These are phyloP conservation scores for Chanos chanos DNA, from an alignment of 2,797 vertebrate species.

Conservation along the genomic window DNA sequence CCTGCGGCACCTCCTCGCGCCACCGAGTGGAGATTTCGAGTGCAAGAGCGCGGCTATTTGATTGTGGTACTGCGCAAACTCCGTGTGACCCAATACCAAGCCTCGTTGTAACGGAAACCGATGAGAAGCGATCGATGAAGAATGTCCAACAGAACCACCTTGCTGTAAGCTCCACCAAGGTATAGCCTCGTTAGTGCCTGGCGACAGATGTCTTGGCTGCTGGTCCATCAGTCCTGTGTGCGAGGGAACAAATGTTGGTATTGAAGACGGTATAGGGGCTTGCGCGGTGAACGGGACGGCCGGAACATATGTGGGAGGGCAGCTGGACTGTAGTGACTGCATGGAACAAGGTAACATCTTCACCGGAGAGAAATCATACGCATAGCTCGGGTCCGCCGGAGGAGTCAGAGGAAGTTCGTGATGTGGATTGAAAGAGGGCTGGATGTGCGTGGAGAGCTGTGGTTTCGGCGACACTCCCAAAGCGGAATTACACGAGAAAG, in stretches of 20 bases:
- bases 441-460: slow-evolving; percentile 78
- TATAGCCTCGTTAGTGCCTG: slow-evolving; percentile 84
- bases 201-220: slow-evolving; percentile 87
- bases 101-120: slow-evolving; percentile 81
- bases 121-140: slow-evolving; percentile 62
- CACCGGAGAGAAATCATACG: slow-evolving; percentile 91
- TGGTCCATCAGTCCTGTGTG: slow-evolving; percentile 84
- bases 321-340: slow-evolving; percentile 82
- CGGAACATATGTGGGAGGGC: slow-evolving; percentile 85
- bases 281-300: slow-evolving; percentile 82
- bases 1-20: slow-evolving; percentile 88
- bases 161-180: slow-evolving; percentile 87
- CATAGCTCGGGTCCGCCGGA: slow-evolving; percentile 88
- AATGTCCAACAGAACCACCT: slow-evolving; percentile 64
- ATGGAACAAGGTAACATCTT: slow-evolving; percentile 90
- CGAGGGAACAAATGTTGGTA: slow-evolving; percentile 80
- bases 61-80: slow-evolving; percentile 94
- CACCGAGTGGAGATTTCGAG: slow-evolving; percentile 86
- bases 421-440: slow-evolving; percentile 80
- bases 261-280: slow-evolving; percentile 66
- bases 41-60: slow-evolving; percentile 90
- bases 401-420: slow-evolving; percentile 92
- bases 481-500: slow-evolving; percentile 74
- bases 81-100: slow-evolving; percentile 87
- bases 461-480: slow-evolving; percentile 87